phyloP scores from a whole-genome alignment of 2,113 vertebrate species.

The Anser brachyrhynchus region DNA sequence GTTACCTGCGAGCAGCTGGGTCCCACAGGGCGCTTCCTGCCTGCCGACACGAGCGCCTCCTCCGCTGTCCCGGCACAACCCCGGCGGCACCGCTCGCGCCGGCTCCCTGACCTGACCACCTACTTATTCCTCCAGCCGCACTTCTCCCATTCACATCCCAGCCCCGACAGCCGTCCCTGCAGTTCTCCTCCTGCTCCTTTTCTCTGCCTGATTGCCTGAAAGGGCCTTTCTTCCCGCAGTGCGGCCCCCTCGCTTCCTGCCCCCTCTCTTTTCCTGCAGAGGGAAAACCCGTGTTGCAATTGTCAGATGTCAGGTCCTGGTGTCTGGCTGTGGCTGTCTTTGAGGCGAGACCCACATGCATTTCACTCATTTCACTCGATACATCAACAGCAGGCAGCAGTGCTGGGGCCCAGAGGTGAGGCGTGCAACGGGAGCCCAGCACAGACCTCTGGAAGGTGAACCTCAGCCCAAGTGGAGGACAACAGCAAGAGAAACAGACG shows the following conservation, averaged over 20 bases:
- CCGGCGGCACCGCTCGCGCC: not conserved
- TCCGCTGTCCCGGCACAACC: not conserved
- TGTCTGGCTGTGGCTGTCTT: not conserved
- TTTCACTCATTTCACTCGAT: no score
- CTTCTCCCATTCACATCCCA: not conserved
- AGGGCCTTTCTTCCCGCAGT: not conserved
- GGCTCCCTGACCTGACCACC: no score
- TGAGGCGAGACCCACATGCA: not conserved
- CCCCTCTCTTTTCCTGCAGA: not conserved
- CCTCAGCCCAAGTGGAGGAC: not conserved
- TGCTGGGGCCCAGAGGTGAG: no score
- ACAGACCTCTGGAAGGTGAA: not conserved
- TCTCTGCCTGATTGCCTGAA: not conserved
- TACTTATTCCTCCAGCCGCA: no score
- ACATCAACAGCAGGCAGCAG: no score
- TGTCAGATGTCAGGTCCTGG: not conserved
- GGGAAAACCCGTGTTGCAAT: not conserved
- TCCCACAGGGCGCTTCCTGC: no score
- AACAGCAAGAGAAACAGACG: not conserved
- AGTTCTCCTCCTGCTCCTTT: not conserved
- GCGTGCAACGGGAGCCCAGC: not conserved
- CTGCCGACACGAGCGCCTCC: not conserved
- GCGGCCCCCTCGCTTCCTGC: not conserved
- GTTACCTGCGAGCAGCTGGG: not conserved
- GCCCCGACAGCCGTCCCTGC: not conserved